Base-by-base conservation (phyloP, 2,797 vertebrate genomes). In the Carcharodon carcharias region DNA sequence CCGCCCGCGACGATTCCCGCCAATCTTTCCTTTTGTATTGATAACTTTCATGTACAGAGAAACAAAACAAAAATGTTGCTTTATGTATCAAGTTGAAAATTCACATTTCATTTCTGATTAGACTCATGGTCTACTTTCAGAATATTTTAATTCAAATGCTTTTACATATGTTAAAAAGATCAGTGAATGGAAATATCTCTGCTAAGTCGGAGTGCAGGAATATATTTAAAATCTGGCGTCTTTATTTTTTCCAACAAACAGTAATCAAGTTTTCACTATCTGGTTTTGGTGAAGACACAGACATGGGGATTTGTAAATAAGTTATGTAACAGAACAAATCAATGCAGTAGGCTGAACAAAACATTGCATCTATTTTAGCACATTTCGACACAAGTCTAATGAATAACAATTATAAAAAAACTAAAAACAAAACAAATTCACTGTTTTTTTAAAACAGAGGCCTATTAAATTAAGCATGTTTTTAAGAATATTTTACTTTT, bases 241-340 rank as follows among this genome's bases (percentile, higher is more conserved):
- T 45, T 67, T 93, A 93, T 67, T 67, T 65, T 93, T 40, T 93
- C 40, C 63, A 93, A 63, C 61, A 63, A 58, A 61, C 12, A 92
- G 31, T 18, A 63, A 63, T n/a, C 35, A 92, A 40, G 63, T 26
- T 93, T 18, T 14, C n/a, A 67, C 61, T 67, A 45, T 65, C n/a
- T 26, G 23, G 67, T 65, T n/a, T 93, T 67, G 40, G 61, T 50
- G 61, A 93, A 26, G 23, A 45, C n/a, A 93, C 40, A 67, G 40
- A 12, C 91, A 93, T 5, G 9, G 88, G 12, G 21, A 93, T 45
- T 93, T 93, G 40, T 93, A 93, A 93, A 93, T 93, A 65, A 65
- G 91, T 93, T 93, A 93, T 67, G 91, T 93, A 93, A 85, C 82
- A 93, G 18, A 93, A 67, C n/a, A 67, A 93, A 45, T 93, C n/a